phyloP scores from a whole-genome alignment of 1,140 invertebrate genomes.

The Adoxophyes honmai region DNA sequence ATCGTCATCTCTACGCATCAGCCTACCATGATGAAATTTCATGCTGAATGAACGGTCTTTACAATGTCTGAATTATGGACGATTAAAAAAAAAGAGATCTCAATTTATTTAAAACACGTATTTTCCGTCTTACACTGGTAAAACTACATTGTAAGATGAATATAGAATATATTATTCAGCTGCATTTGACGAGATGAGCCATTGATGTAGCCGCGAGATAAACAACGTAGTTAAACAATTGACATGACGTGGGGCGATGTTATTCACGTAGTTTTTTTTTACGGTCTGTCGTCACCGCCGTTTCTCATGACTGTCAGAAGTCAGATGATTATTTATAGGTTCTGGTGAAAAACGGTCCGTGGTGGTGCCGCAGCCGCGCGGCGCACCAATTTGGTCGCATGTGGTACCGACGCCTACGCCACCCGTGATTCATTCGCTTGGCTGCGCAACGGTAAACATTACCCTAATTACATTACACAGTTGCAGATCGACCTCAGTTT shows the following conservation, averaged over 20 bases:
- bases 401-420: slow-evolving; percentile 46
- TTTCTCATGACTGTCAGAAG: slow-evolving; percentile 21
- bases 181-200: not conserved
- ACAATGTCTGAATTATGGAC: no score
- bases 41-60: slow-evolving; percentile 39
- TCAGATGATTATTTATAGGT: slow-evolving; percentile 56
- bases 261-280: slow-evolving; percentile 25
- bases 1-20: slow-evolving; percentile 31
- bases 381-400: slow-evolving; percentile 46
- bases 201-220: slow-evolving; percentile 7
- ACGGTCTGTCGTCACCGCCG: slow-evolving; percentile 38
- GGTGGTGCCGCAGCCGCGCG: slow-evolving; percentile 34
- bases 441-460: slow-evolving; percentile 63
- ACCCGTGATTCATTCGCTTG: slow-evolving; percentile 63
- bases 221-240: slow-evolving; percentile 2
- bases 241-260: slow-evolving; percentile 9
- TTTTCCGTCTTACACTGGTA: no score
- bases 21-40: slow-evolving; percentile 50
- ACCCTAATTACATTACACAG: slow-evolving; percentile 57
- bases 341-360: slow-evolving; percentile 45
- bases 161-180: slow-evolving; percentile 15
- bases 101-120: no score
- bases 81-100: no score
- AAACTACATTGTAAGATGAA: slow-evolving; percentile 34
- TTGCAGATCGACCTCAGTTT: slow-evolving; percentile 33